Base-by-base conservation (phyloP, 2,797 vertebrate genomes). In the Uromys caudimaculatus region DNA sequence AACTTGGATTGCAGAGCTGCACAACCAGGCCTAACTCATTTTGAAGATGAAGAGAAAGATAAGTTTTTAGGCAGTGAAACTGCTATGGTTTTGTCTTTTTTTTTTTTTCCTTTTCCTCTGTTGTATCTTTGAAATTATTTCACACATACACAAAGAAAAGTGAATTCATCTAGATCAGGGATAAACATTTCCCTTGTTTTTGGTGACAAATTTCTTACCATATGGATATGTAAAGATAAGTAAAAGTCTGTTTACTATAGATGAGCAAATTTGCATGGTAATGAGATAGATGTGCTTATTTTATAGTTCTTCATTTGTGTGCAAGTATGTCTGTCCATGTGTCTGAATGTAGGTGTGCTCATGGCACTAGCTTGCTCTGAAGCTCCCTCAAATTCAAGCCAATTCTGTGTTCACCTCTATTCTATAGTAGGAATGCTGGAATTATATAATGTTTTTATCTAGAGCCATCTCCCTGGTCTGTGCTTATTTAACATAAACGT, bases 81-180 rank as follows among this genome's bases (percentile, higher is more conserved):
- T 29, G 27, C 44, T 77, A 71, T 8, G 35, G 24, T 76, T 76
- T 47, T 29, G 41, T 24, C 38, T 13, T 13, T 4, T 12, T 21
- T n/a, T n/a, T n/a, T n/a, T n/a, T n/a, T n/a, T n/a, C n/a, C 12
- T 14, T 2, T 13, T 13, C 44, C 75, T 0, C 44, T 0, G 24
- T 76, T 41, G 75, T 76, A 8, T 76, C 24, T 29, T 76, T 76
- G 23, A 76, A 29, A 76, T 47, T 76, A 76, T 76, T 76, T 47
- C 17, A 75, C 23, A 75, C 10, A 75, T 16, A 44, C 4, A 44
- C 9, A 41, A 41, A 75, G n/a, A 75, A 76, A 76, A 76, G 24
- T 50, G 27, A 47, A 47, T 77, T 47, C 24, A 77, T 77, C 44
- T 77, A 77, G 75, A 77, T 50, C 44, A 77, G 44, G 44, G 75